Base-by-base conservation (phyloP, 1,140 invertebrate species). In the Zaprionus tsacasi region DNA sequence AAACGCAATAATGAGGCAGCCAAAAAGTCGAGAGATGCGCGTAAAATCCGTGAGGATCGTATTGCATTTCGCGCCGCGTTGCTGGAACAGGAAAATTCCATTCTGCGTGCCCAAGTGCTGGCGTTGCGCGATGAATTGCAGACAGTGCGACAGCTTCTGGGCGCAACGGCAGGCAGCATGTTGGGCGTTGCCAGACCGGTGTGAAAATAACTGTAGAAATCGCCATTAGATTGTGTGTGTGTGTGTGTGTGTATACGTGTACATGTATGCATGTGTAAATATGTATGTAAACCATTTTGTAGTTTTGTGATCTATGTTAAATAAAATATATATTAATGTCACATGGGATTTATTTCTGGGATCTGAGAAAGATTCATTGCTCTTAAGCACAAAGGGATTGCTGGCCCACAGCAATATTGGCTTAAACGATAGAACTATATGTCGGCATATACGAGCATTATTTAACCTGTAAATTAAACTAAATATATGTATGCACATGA, bases 1-100 rank as follows among this genome's bases (percentile, higher is more conserved):
- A 95, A 96, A 91, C 94, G 97, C 2, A 98, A 98, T 93, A 98
- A 98, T 92, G 95, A 97, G 83, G 98, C 98, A 0, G 97, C 98
- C 0, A 98, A 98, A 93, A 98, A 97, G 87, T 98, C 97, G 0
- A 93, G 97, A 40, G 97, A 98, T 92, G 96, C 96, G 0, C 93
- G 97, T 35, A 96, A 97, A 91, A 94, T 96, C 50, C 93, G 97
- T 50, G 97, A 98, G 93, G 97, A 97, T 93, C 76, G 91, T 94
- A 96, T 98, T 67, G 97, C 97, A 0, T 94, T 97, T 74, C 94
- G 96, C 43, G 97, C 97, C 0, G 96, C 95, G 43, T 94, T 96
- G 27, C 92, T 98, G 15, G 97, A 98, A 90, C 96, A 97, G 88
- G 97, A 98, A 92, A 98, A 98, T 85, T 96, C 96, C 0, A 95